phyloP scores from a whole-genome alignment of 2,113 vertebrate species.

The Mesembrinibis cayennensis region DNA sequence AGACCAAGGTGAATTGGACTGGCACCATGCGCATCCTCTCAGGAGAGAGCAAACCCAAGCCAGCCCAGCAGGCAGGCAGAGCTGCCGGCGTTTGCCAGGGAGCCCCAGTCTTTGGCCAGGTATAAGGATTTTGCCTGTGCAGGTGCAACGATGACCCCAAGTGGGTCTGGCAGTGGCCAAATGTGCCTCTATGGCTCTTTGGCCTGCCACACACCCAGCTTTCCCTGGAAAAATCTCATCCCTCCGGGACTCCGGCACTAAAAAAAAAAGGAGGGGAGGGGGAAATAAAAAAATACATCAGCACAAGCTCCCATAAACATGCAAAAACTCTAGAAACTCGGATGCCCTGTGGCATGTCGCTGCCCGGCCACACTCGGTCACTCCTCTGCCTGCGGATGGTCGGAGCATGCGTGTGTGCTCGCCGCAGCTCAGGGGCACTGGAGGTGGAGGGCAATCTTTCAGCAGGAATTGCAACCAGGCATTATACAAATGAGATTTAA shows the following conservation, averaged over 20 bases:
- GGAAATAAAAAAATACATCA: background rate
- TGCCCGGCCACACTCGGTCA: accelerated
- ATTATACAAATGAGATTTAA: constrained; percentile 65
- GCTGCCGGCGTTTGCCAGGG: background rate
- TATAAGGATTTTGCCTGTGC: background rate
- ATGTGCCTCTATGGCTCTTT: background rate
- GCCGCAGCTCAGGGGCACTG: background rate
- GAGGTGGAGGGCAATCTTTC: constrained; percentile 14
- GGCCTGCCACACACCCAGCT: background rate
- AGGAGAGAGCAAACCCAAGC: background rate
- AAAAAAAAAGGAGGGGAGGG: background rate
- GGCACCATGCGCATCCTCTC: accelerated
- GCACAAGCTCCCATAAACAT: background rate
- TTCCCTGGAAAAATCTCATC: background rate
- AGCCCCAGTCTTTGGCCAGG: background rate
- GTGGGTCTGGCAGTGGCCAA: background rate
- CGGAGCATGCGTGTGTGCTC: background rate
- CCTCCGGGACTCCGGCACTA: background rate
- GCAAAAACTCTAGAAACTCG: background rate
- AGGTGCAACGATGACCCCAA: background rate
- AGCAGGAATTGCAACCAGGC: constrained; percentile 20
- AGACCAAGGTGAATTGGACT: accelerated
- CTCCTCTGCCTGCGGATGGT: background rate
- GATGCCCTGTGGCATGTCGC: background rate
- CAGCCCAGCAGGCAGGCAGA: background rate